Conservation (phyloP, 2,797 vertebrate genomes). For the Iguana delicatissima region DNA sequence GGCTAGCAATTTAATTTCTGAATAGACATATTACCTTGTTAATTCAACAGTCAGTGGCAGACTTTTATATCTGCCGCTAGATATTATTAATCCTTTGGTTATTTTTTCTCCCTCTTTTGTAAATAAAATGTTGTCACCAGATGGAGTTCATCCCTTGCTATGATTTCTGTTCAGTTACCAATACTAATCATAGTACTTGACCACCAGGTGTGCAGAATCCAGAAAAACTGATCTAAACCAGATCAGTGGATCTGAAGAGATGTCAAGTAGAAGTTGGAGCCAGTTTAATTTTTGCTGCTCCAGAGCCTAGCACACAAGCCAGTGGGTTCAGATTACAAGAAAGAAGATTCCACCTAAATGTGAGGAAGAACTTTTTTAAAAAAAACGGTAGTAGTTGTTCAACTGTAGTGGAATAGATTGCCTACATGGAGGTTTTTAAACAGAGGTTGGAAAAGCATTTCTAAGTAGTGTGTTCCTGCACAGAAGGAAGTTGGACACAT, state of each 20-base stretch:
- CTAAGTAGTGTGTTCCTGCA: too few species aligned
- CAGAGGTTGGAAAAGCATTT: too few species aligned
- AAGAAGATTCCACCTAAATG: too few species aligned
- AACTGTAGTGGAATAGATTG: too few species aligned
- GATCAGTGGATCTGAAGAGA: neutral
- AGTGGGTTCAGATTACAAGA: too few species aligned
- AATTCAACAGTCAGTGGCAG: slow-evolving; percentile 61
- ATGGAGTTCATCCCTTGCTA: slow-evolving; percentile 57
- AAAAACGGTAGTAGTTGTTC: too few species aligned
- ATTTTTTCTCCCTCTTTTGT: neutral
- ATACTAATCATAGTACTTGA: slow-evolving; percentile 10
- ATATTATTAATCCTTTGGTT: slow-evolving; percentile 35
- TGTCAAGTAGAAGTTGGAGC: neutral
- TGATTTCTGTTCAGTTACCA: neutral
- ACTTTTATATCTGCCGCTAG: slow-evolving; percentile 50
- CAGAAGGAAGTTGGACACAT: too few species aligned
- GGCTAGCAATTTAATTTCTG: slow-evolving; percentile 65
- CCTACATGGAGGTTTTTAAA: too few species aligned
- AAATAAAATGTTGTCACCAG: slow-evolving; percentile 68
- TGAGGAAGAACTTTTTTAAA: too few species aligned
- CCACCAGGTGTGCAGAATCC: neutral
- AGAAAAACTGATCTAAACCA: neutral
- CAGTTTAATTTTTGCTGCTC: too few species aligned
- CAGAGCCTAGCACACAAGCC: too few species aligned
- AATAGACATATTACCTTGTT: slow-evolving; percentile 62